Percentiles rank a stretch among this genome's conserved stretches.
phyloP scores from a whole-genome alignment of 2,797 vertebrate species.

The Fringilla coelebs region DNA sequence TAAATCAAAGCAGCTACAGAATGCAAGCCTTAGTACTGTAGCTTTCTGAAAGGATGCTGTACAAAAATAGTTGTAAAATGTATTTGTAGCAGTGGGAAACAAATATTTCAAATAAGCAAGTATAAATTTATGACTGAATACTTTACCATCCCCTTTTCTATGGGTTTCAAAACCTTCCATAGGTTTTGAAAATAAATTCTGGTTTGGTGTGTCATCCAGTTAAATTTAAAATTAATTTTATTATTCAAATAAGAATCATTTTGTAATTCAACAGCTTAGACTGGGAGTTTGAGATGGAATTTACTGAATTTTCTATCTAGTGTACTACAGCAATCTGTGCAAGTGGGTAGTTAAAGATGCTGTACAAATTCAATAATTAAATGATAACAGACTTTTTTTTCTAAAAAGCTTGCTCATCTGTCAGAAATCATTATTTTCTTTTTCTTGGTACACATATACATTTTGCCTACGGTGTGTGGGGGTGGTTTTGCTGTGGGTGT shows the following conservation, averaged over 20 bases:
- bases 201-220: neutral
- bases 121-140: neutral
- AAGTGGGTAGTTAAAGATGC: neutral
- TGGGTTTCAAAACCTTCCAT: neutral
- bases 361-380: neutral
- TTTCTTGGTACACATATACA: neutral
- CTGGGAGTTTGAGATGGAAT: neutral
- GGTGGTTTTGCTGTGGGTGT: neutral
- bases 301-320: neutral
- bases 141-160: neutral
- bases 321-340: neutral
- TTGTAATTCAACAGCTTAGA: neutral
- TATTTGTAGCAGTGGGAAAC: neutral
- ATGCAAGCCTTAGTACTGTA: neutral
- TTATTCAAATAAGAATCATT: neutral
- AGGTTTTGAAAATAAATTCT: neutral
- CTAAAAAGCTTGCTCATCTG: neutral
- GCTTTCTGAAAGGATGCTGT: neutral
- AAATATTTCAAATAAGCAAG: neutral
- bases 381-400: neutral
- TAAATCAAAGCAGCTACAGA: neutral
- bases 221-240: neutral
- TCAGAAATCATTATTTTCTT: neutral
- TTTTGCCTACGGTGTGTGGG: neutral
- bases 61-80: neutral